Base-by-base conservation (phyloP, 1,140 invertebrate species). In the Tetraneura akinire region DNA sequence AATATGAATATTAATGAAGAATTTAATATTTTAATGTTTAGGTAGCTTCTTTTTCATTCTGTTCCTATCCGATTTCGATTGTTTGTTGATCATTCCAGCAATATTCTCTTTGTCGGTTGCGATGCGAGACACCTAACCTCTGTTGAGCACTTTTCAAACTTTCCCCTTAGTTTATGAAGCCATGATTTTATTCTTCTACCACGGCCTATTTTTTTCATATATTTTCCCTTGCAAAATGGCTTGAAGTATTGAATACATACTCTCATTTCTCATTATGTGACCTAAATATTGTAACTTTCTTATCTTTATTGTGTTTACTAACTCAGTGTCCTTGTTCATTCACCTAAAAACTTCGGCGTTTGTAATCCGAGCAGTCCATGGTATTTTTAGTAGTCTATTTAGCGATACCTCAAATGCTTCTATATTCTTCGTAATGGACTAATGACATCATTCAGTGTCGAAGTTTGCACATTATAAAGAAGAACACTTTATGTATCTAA, bases 401-500 rank as follows among this genome's bases (percentile, higher is more conserved):
- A 42, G 3, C 42, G 9, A 57, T 55, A 53, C 21, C 51, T 68
- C 74, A 45, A 80, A 60, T 45, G 60, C 55, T 53, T 80, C 51
- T 64, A 57, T 53, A 3, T 29, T 64, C 51, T 68, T 81, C n/a
- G 71, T 55, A 42, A 81, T 80, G 29, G 80, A n/a, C n/a, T n/a
- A n/a, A n/a, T n/a, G n/a, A n/a, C 71, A 26, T 66, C 26, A 21
- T 45, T 81, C 14, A 81, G 70, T 16, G 73, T 81, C 81, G 74
- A 81, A 10, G 71, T 29, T 81, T 80, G n/a, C n/a, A 60, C 29
- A 21, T 66, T 66, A 47, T 81, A 73, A 21, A 81, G 29, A 10
- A 81, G 51, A 14, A 81, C 81, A 81, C 26, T 51, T 55, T 42
- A 73, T 23, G 6, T 70, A n/a, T 71, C 81, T 62, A 18, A 81